These are phyloP conservation scores for Aleiodes sp. DNA, from an alignment of 1,140 invertebrate species.

Conservation along the genomic window DNA sequence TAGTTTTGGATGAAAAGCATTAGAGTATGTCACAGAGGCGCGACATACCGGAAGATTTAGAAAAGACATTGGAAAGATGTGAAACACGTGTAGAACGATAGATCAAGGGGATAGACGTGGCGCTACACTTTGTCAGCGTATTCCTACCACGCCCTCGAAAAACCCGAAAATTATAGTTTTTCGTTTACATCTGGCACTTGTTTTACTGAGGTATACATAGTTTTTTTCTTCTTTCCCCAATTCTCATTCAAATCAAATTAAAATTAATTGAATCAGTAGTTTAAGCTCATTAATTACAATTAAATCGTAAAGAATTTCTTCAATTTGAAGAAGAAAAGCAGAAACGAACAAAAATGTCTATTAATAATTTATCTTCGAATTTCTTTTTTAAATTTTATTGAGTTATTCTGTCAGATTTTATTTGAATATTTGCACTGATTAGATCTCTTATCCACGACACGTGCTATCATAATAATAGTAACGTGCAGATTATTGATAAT, in stretches of 20 bases:
- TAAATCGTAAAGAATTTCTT: no score
- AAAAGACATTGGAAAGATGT: conserved; percentile 36
- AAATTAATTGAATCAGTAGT: no score
- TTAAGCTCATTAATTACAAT: no score
- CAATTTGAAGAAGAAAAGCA: no score
- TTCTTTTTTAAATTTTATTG: no score
- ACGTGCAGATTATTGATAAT: background rate
- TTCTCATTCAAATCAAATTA: no score
- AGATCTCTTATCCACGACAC: background rate
- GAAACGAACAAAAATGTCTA: no score
- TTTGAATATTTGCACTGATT: background rate
- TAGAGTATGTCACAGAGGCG: background rate
- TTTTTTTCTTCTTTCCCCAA: no score
- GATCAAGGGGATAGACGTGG: conserved; percentile 36
- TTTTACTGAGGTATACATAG: no score
- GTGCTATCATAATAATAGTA: background rate
- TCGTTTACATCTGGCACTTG: conserved; percentile 16
- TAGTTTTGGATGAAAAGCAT: background rate
- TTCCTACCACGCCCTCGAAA: conserved; percentile 42
- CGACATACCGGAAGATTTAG: background rate
- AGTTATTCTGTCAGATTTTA: background rate
- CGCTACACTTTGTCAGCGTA: conserved; percentile 47
- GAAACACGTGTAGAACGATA: conserved; percentile 49
- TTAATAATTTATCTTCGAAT: no score
- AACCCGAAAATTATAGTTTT: conserved; percentile 13